A percentile compares a stretch with the other conserved stretches of the same genome.
These are phyloP conservation scores for Petrocephalus sullivani DNA, from an alignment of 2,797 vertebrate species.

Conservation along the genomic window DNA sequence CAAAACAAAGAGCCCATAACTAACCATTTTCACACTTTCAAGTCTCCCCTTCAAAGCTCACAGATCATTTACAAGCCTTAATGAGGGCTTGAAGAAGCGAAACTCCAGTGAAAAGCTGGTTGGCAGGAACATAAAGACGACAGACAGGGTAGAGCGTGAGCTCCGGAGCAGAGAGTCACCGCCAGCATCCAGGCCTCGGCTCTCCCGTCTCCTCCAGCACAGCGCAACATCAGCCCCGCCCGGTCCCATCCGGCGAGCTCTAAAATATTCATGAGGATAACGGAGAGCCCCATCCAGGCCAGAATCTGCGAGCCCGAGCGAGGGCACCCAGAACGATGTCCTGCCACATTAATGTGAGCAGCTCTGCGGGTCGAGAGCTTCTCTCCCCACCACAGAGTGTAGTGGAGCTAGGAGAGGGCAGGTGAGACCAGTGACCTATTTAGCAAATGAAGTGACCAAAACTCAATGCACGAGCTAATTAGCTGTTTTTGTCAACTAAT, in stretches of 20 bases:
- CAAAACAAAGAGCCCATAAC: neutral
- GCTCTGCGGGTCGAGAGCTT: slow-evolving; percentile 41
- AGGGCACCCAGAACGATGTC: slow-evolving; percentile 27
- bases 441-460: neutral
- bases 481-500: neutral
- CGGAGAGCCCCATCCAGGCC: slow-evolving; percentile 74
- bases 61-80: neutral
- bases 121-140: neutral
- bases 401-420: neutral
- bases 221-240: slow-evolving; percentile 51
- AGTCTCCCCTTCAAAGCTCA: neutral
- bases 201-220: slow-evolving; percentile 56
- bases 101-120: neutral
- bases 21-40: neutral
- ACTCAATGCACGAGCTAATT: neutral
- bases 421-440: neutral
- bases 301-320: slow-evolving; percentile 55
- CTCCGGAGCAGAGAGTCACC: neutral
- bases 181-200: neutral
- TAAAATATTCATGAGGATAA: slow-evolving; percentile 81
- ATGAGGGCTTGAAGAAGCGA: neutral
- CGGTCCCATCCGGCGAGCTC: slow-evolving; percentile 63
- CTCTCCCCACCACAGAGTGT: neutral
- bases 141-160: neutral
- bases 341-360: slow-evolving; percentile 46